phyloP scores from a whole-genome alignment of 2,888 invertebrate species.

The Pyrochroa serraticornis region DNA sequence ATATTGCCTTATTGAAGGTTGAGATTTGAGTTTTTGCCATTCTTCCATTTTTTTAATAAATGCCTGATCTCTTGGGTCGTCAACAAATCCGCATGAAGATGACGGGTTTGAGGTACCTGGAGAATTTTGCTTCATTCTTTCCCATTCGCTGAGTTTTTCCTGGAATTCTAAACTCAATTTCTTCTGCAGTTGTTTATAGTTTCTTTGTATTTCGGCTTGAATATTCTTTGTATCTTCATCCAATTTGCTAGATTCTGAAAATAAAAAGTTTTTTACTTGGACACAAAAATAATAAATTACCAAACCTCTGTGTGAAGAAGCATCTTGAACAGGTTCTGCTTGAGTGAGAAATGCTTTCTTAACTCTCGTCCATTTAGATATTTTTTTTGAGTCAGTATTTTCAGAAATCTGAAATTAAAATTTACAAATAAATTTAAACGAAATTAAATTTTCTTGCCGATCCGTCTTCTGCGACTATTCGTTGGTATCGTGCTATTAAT shows the following conservation, averaged over 20 bases:
- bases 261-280: neutral
- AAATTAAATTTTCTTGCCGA: conserved; percentile 26
- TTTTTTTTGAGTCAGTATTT: conserved; percentile 51
- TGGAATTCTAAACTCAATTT: conserved; percentile 78
- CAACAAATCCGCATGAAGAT: conserved; percentile 36
- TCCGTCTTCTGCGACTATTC: conserved; percentile 46
- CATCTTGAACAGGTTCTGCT: conserved; percentile 30
- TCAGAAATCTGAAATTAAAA: neutral
- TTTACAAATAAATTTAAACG: conserved; percentile 14
- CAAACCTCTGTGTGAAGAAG: no score
- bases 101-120: conserved; percentile 39
- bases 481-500: conserved; percentile 50
- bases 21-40: conserved; percentile 60
- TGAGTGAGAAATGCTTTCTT: conserved; percentile 71
- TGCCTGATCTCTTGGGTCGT: conserved; percentile 52
- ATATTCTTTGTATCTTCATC: conserved; percentile 40
- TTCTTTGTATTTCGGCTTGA: conserved; percentile 72
- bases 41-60: conserved; percentile 60
- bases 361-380: conserved; percentile 77
- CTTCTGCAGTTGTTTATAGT: conserved; percentile 74
- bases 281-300: no score
- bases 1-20: conserved; percentile 36
- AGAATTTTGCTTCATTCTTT: conserved; percentile 48
- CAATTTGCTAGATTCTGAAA: neutral
- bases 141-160: conserved; percentile 69